These are phyloP conservation scores for Ammodytes dubius DNA, from an alignment of 2,113 vertebrate genomes.

Conservation along the genomic window DNA sequence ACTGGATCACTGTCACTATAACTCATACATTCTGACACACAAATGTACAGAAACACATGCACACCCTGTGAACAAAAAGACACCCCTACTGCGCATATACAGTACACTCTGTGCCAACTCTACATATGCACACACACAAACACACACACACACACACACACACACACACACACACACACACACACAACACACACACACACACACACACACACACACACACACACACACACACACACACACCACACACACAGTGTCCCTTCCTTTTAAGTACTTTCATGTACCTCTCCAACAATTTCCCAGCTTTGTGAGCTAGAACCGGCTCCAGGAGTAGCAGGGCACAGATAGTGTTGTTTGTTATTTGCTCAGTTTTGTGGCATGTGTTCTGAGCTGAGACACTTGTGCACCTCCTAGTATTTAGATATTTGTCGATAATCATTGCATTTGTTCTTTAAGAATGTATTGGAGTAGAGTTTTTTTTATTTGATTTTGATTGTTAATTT, in stretches of 20 bases:
- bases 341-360: not conserved
- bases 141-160: too few species aligned
- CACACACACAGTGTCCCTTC: not conserved
- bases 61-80: not conserved
- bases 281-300: conserved; percentile 18
- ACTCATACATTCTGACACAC: not conserved
- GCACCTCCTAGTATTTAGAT: not conserved
- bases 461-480: not conserved
- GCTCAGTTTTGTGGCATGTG: conserved; percentile 5
- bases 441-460: not conserved
- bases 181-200: not conserved
- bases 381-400: not conserved
- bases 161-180: not conserved
- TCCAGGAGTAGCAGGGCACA: conserved; percentile 17
- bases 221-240: not conserved
- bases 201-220: too few species aligned
- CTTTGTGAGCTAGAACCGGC: conserved; percentile 31
- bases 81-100: not conserved
- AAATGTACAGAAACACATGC: not conserved
- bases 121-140: too few species aligned
- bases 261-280: not conserved
- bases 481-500: not conserved
- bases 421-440: not conserved
- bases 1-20: conserved; percentile 4
- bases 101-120: not conserved